These are phyloP conservation scores for Empidonax traillii DNA, from an alignment of 2,113 vertebrate species.

Conservation along the genomic window DNA sequence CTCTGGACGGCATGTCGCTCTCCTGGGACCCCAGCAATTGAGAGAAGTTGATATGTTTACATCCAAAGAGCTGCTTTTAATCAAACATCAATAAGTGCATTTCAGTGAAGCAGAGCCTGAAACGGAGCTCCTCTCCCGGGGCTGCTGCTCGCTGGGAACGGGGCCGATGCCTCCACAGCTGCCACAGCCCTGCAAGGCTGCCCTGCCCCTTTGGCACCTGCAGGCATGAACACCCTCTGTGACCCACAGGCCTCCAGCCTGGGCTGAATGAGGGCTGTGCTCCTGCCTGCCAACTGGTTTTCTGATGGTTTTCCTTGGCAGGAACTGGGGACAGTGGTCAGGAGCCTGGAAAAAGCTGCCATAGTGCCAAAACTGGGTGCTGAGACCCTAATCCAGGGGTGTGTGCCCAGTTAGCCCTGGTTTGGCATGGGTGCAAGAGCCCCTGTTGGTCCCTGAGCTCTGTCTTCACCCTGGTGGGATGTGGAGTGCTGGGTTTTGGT, in stretches of 20 bases:
- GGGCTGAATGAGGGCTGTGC: neutral
- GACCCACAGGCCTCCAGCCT: neutral
- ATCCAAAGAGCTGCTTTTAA: conserved; percentile 58
- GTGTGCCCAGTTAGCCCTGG: too few relatives aligned
- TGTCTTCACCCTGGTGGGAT: fast-evolving
- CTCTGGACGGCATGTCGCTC: neutral
- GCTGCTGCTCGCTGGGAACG: fast-evolving
- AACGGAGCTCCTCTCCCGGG: neutral
- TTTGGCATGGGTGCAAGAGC: neutral
- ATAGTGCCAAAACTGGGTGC: fast-evolving
- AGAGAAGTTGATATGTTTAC: conserved; percentile 52
- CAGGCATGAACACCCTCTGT: neutral
- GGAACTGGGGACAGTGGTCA: neutral
- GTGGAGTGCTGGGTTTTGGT: fast-evolving
- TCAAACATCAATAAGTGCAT: conserved; percentile 60
- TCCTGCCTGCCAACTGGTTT: neutral
- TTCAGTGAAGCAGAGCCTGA: conserved; percentile 36
- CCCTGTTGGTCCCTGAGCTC: fast-evolving
- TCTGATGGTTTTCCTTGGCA: fast-evolving
- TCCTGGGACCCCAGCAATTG: conserved; percentile 18
- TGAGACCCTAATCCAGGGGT: neutral
- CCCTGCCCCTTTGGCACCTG: neutral
- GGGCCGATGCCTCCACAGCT: neutral
- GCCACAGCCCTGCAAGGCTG: neutral
- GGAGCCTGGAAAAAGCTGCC: neutral